Base-by-base conservation (phyloP, 2,888 invertebrate genomes). In the Zhengitettix transpicula region DNA sequence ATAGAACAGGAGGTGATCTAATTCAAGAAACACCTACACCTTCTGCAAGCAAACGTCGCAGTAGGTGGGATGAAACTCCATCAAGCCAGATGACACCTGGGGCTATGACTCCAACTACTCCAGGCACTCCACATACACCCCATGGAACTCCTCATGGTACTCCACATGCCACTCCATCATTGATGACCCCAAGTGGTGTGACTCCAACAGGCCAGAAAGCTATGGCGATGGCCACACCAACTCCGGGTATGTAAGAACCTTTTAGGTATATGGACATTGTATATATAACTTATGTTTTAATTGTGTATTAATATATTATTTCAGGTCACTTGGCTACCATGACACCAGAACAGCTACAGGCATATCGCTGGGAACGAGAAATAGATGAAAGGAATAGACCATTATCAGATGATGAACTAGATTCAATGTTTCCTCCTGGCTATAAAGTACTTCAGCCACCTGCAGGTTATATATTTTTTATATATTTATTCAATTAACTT, bases 41-140 rank as follows among this genome's bases (percentile, higher is more conserved):
- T 0, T 90, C 93, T 42, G 87, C 91, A 1, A 92, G 94, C 58
- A 99, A 99, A 74, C 81, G 99, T 1, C 83, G 96, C 59, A 95
- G 96, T 60, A 84, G 99, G 63, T 99, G 99, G 99, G 99, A 99
- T 73, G 96, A 99, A 75, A 99, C 98, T 0, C 98, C 99, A 0
- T 84, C 85, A 9, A 74, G 73, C 41, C 75, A 76, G 63, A 69
- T 71, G 66, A 77, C 78, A 1, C 69, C 67, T 9, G 65, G 78
- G 2, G 70, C 68, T 42, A 70, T 70, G 63, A 72, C 72, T 12
- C 71, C 72, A 57, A 66, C 68, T 14, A 82, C 82, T 0, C 81
- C 82, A 1, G 80, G 81, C 14, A 89, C 87, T 42, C 88, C 88
- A 0, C 80, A 42, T 81, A 85, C 71, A 81, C 88, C 60, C 85